Evolutionary conservation across 2,797 vertebrate genomes (phyloP).

Genomic region (Anomalospiza imberbis): DNA sequence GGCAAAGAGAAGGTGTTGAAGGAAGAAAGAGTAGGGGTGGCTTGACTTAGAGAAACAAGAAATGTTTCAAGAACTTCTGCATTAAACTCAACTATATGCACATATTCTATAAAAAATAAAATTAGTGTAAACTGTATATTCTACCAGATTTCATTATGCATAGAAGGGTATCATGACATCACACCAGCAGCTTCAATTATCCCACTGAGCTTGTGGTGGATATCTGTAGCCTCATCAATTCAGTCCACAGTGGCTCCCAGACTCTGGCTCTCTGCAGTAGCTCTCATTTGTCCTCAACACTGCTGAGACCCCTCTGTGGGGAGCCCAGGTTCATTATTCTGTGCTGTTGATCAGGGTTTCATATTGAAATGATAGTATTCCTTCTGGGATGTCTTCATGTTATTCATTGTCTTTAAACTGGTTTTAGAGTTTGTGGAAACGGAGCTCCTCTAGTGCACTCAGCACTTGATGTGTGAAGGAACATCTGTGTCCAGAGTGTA

Average conservation of each 20-base stretch:
- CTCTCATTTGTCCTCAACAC: background rate
- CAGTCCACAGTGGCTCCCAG: background rate
- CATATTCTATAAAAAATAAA: background rate
- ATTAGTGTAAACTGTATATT: background rate
- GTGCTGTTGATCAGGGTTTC: background rate
- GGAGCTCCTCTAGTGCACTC: background rate
- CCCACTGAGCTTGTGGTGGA: background rate
- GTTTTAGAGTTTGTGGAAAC: background rate
- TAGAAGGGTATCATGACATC: background rate
- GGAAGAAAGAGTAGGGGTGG: background rate
- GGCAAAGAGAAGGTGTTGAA: background rate
- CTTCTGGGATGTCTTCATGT: background rate
- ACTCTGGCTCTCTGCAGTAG: background rate
- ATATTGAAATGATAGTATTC: background rate
- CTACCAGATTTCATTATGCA: background rate
- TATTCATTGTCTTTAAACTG: background rate
- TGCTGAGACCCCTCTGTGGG: background rate
- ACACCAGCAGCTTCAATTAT: background rate
- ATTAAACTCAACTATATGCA: background rate
- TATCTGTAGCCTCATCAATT: background rate
- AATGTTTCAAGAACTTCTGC: background rate
- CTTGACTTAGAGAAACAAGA: background rate
- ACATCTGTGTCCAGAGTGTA: background rate
- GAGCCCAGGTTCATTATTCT: background rate
- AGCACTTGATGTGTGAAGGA: background rate